Evolutionary conservation across 2,888 invertebrate genomes (phyloP).

Genomic region (Heliconius erato): DNA sequence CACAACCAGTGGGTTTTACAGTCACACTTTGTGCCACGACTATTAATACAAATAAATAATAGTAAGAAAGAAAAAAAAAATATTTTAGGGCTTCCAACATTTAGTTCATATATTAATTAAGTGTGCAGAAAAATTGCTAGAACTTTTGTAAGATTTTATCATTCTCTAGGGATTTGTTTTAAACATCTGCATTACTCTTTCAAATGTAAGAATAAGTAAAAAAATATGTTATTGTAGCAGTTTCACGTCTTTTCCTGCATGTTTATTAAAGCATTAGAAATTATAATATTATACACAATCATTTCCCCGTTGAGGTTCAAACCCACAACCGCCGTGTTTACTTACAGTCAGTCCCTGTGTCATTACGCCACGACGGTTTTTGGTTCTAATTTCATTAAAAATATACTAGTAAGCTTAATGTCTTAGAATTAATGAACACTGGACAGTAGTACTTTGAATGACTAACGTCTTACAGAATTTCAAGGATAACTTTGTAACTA

Average conservation of each 20-base stretch:
- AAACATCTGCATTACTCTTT: too few relatives aligned
- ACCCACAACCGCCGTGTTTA: neutral
- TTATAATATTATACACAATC: too few relatives aligned
- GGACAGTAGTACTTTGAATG: neutral
- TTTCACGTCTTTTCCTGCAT: too few relatives aligned
- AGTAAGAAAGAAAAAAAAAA: too few relatives aligned
- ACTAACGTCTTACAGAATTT: slow-evolving; percentile 4
- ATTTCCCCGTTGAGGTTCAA: neutral
- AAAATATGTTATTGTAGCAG: too few relatives aligned
- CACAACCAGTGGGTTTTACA: too few relatives aligned
- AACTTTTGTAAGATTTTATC: neutral
- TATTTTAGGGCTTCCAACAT: neutral
- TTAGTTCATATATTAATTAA: neutral
- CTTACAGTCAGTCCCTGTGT: neutral
- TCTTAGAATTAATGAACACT: neutral
- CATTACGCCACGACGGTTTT: neutral
- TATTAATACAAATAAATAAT: too few relatives aligned
- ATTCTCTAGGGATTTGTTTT: neutral
- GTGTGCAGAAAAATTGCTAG: neutral
- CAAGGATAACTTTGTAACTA: slow-evolving; percentile 12
- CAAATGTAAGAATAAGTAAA: too few relatives aligned
- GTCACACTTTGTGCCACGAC: too few relatives aligned
- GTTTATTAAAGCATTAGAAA: too few relatives aligned
- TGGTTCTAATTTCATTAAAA: neutral
- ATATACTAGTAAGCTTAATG: neutral